These are phyloP conservation scores for Nemurella pictetii DNA, from an alignment of 2,888 invertebrate genomes.

Conservation along the genomic window DNA sequence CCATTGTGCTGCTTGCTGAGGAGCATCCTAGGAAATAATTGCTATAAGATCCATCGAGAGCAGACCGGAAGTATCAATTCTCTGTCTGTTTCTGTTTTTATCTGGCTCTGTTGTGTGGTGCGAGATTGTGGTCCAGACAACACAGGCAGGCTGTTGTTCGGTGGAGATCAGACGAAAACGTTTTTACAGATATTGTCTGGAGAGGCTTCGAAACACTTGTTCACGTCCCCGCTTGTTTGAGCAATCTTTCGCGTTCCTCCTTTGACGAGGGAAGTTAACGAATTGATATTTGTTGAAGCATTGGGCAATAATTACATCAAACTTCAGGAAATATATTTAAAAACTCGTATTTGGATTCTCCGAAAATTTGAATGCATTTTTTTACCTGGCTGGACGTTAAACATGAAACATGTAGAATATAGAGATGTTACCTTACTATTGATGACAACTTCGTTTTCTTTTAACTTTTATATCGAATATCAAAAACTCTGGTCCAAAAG, in stretches of 20 bases:
- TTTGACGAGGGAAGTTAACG: too few relatives aligned
- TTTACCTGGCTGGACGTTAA: too few relatives aligned
- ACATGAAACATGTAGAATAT: too few relatives aligned
- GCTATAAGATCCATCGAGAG: neutral
- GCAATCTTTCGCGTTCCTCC: neutral
- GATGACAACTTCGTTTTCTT: too few relatives aligned
- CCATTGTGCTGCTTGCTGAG: neutral
- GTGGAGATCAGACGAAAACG: neutral
- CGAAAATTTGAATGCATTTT: too few relatives aligned
- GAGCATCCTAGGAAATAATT: neutral
- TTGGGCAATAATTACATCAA: too few relatives aligned
- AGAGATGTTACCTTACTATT: too few relatives aligned
- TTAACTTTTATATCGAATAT: too few relatives aligned
- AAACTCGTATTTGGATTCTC: too few relatives aligned
- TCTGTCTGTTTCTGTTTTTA: slow-evolving; percentile 30
- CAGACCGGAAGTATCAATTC: slow-evolving; percentile 39
- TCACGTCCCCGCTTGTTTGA: neutral
- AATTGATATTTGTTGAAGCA: too few relatives aligned
- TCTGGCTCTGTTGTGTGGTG: slow-evolving; percentile 3
- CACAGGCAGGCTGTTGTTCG: slow-evolving; percentile 1
- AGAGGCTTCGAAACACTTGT: neutral
- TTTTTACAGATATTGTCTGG: neutral
- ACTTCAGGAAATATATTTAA: too few relatives aligned
- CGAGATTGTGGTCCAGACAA: slow-evolving; percentile 27
- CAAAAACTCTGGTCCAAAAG: too few relatives aligned